A percentile compares a stretch with the other conserved stretches of the same genome.
These are phyloP conservation scores for Lamproptera curius DNA, from an alignment of 2,888 invertebrate species.

Conservation along the genomic window DNA sequence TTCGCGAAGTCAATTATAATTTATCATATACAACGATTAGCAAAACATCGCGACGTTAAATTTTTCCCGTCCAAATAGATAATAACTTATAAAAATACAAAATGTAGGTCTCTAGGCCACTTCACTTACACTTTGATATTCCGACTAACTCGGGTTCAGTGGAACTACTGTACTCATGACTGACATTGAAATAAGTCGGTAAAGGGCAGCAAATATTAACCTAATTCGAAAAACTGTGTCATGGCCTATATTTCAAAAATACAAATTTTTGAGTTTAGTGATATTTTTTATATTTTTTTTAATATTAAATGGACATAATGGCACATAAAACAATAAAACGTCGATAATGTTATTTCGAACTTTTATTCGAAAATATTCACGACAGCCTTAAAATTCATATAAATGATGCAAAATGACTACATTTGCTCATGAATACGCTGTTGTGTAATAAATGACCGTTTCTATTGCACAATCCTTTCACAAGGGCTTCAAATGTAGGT, in stretches of 20 bases:
- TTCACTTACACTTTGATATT: slow-evolving; percentile 90
- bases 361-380: slow-evolving; percentile 34
- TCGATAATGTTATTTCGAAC: slow-evolving; percentile 34
- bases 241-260: slow-evolving; percentile 52
- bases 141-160: slow-evolving; percentile 85
- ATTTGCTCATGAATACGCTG: slow-evolving; percentile 71
- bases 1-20: slow-evolving; percentile 44
- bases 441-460: slow-evolving; percentile 78
- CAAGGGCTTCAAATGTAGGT: slow-evolving; percentile 77
- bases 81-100: slow-evolving; percentile 60
- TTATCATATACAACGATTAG: slow-evolving; percentile 65
- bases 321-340: slow-evolving; percentile 26
- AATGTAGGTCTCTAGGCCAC: slow-evolving; percentile 95
- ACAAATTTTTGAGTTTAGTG: slow-evolving; percentile 15
- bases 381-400: slow-evolving; percentile 44
- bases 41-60: slow-evolving; percentile 78
- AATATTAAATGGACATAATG: slow-evolving; percentile 7
- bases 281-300: slow-evolving; percentile 9
- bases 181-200: slow-evolving; percentile 78
- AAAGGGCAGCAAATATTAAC: slow-evolving; percentile 75
- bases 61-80: slow-evolving; percentile 62
- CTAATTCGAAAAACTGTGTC: slow-evolving; percentile 64
- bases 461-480: slow-evolving; percentile 79
- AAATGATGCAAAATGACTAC: slow-evolving; percentile 65
- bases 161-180: slow-evolving; percentile 81